A percentile compares a stretch with the other conserved stretches of the same genome.
phyloP scores from a whole-genome alignment of 2,113 vertebrate genomes.

The Oncorhynchus kisutch region DNA sequence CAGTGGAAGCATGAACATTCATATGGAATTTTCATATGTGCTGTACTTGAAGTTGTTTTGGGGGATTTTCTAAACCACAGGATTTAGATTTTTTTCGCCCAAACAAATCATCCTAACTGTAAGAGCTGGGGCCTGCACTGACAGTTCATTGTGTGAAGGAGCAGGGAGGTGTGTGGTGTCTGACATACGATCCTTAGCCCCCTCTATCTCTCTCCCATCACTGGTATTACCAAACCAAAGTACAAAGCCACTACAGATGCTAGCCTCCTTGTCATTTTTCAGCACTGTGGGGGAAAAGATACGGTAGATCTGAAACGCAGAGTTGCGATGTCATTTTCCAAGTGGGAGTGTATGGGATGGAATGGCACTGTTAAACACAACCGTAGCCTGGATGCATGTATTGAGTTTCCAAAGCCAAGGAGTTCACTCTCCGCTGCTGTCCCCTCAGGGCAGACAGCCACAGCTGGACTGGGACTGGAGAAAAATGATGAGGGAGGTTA shows the following conservation, averaged over 20 bases:
- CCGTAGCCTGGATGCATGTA: constrained; percentile 3
- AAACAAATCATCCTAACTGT: constrained; percentile 66
- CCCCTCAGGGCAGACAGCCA: constrained; percentile 36
- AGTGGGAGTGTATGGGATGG: neutral
- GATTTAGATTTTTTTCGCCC: constrained; percentile 4
- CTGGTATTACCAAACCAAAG: constrained; percentile 65
- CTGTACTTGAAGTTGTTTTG: constrained; percentile 52
- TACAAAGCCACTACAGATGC: constrained; percentile 53
- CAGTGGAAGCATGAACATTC: constrained; percentile 16
- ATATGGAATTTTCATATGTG: constrained; percentile 30
- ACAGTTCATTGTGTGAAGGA: constrained; percentile 51
- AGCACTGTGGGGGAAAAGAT: constrained; percentile 3
- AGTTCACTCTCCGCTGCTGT: constrained; percentile 4
- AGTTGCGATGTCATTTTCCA: neutral
- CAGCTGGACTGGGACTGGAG: constrained; percentile 39
- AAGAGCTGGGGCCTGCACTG: constrained; percentile 52
- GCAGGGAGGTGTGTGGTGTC: neutral
- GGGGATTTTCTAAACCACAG: constrained; percentile 36
- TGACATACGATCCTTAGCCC: constrained; percentile 54
- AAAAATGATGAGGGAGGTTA: constrained; percentile 27
- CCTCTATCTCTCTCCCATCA: constrained; percentile 50
- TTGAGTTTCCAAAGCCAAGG: constrained; percentile 21
- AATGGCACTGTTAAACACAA: constrained; percentile 8
- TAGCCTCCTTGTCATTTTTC: constrained; percentile 51
- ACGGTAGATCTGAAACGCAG: neutral